phyloP scores from a whole-genome alignment of 2,113 vertebrate species.

The Cathartes aura region DNA sequence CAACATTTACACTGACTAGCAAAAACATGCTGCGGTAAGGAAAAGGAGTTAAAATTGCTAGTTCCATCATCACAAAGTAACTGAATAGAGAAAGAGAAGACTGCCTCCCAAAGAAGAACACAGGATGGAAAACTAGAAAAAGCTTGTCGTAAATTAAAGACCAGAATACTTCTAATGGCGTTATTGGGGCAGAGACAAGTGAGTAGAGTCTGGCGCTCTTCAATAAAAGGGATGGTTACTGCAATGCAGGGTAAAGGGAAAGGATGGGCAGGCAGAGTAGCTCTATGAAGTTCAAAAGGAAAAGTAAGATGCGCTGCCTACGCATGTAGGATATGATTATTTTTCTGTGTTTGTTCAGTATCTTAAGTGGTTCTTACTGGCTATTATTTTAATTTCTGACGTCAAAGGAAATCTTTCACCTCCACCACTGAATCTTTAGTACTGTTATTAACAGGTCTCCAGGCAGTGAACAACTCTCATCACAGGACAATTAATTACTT shows the following conservation, averaged over 20 bases:
- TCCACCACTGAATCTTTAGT: background rate
- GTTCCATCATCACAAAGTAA: background rate
- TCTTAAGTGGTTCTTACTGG: background rate
- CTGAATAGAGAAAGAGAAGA: background rate
- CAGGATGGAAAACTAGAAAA: background rate
- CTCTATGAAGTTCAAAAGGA: background rate
- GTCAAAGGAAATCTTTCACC: background rate
- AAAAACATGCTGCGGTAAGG: background rate
- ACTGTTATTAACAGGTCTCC: background rate
- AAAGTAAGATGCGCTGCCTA: background rate
- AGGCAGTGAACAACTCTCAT: background rate
- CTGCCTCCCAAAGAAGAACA: background rate
- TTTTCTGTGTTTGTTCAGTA: background rate
- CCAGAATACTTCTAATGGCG: background rate
- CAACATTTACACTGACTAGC: background rate
- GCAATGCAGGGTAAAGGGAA: background rate
- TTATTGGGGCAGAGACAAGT: background rate
- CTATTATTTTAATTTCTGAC: background rate
- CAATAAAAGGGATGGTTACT: background rate
- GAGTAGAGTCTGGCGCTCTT: background rate
- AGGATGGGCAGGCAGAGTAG: background rate
- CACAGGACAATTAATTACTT: background rate
- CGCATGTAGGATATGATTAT: accelerated
- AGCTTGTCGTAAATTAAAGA: background rate
- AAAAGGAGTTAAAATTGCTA: background rate